phyloP scores from a whole-genome alignment of 2,888 invertebrate species.

The Drosophila nigricruria region DNA sequence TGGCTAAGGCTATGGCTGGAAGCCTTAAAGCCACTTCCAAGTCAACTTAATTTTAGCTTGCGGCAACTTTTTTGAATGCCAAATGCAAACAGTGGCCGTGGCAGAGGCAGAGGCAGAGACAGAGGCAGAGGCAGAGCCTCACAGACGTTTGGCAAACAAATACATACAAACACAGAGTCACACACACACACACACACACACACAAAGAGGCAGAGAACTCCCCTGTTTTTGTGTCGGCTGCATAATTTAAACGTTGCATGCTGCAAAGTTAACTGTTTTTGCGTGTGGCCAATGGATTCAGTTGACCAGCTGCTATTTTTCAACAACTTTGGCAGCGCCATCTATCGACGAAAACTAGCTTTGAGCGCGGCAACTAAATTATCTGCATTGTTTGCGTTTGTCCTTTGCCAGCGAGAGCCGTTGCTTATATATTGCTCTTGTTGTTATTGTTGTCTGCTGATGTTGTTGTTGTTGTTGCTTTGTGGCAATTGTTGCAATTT shows the following conservation, averaged over 20 bases:
- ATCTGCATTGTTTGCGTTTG: slow-evolving; percentile 76
- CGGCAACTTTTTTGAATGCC: slow-evolving; percentile 67
- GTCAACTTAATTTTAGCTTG: slow-evolving; percentile 65
- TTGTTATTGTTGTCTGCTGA: slow-evolving; percentile 14
- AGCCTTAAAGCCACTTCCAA: slow-evolving; percentile 65
- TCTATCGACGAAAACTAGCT: slow-evolving; percentile 15
- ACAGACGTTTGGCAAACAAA: slow-evolving; percentile 73
- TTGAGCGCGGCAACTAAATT: slow-evolving; percentile 75
- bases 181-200: neutral
- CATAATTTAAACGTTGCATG: slow-evolving; percentile 77
- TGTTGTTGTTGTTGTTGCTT: slow-evolving; percentile 20
- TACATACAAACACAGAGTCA: slow-evolving; percentile 7
- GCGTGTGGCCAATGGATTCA: slow-evolving; percentile 59
- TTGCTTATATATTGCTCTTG: slow-evolving; percentile 7
- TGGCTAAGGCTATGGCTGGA: neutral
- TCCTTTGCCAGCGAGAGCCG: slow-evolving; percentile 40
- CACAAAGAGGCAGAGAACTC: neutral
- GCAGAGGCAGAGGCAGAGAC: slow-evolving; percentile 6
- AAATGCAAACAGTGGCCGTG: slow-evolving; percentile 51
- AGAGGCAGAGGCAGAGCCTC: slow-evolving; percentile 11
- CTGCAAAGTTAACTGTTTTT: slow-evolving; percentile 68
- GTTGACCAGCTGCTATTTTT: slow-evolving; percentile 62
- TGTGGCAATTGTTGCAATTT: slow-evolving; percentile 46
- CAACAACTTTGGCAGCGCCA: slow-evolving; percentile 58
- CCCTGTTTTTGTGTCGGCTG: slow-evolving; percentile 61